Evolutionary conservation across 2,113 vertebrate species (phyloP).

Genomic region (Coracopsis vasa): DNA sequence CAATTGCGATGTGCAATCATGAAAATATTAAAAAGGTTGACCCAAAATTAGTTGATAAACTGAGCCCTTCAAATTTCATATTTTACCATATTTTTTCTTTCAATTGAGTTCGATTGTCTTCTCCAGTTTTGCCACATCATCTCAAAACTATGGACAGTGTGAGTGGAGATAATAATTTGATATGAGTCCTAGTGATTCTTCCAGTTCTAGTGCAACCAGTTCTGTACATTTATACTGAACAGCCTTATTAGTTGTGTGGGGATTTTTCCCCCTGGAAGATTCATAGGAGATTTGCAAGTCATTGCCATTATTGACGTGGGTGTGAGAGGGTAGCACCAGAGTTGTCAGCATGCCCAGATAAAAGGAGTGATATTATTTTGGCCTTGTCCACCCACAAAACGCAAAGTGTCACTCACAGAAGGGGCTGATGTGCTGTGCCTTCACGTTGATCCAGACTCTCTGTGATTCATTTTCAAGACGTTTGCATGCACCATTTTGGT

Average conservation of each 20-base stretch:
- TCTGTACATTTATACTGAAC: neutral
- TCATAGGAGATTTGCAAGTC: neutral
- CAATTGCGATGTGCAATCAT: neutral
- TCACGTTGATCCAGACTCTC: neutral
- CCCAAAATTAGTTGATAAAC: neutral
- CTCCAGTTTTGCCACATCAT: neutral
- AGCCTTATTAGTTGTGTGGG: neutral
- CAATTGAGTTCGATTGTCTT: neutral
- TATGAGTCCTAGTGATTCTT: neutral
- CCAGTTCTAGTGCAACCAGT: neutral
- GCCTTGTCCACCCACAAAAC: neutral
- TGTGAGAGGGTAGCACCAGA: neutral
- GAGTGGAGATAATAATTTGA: neutral
- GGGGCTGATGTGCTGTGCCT: neutral
- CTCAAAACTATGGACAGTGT: neutral
- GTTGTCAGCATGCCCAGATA: neutral
- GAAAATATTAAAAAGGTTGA: neutral
- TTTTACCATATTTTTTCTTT: neutral
- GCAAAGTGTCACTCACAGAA: neutral
- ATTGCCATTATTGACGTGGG: neutral
- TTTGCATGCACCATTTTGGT: neutral
- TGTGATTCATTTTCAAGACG: neutral
- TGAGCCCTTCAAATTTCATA: neutral
- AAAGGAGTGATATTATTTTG: neutral
- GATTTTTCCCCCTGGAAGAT: neutral